Conservation (phyloP, 2,888 invertebrate genomes). For the Himalopsyche tibetana region DNA sequence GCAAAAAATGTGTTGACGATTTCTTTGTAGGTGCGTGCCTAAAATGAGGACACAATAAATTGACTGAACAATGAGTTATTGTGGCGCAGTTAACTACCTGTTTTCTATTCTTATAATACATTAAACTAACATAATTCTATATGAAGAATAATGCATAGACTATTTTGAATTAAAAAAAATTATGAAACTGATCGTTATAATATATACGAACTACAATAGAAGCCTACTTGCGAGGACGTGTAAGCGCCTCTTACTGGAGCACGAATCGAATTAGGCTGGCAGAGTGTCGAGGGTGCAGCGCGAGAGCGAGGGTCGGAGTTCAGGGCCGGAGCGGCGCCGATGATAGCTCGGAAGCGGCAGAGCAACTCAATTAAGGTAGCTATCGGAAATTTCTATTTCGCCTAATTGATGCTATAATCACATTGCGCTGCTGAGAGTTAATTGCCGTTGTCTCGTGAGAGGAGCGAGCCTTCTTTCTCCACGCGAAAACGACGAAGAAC, state of each 20-base stretch:
- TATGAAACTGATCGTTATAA: not conserved
- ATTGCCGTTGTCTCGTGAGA: slow-evolving; percentile 53
- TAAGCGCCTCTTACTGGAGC: slow-evolving; percentile 5
- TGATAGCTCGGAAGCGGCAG: slow-evolving; percentile 61
- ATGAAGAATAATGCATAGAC: not conserved
- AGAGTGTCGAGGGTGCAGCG: slow-evolving; percentile 46
- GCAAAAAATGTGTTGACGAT: too few relatives aligned
- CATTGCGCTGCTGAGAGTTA: slow-evolving; percentile 61
- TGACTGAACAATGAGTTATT: too few relatives aligned
- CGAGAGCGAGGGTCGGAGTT: slow-evolving; percentile 54
- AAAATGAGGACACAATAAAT: too few relatives aligned
- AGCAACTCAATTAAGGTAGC: slow-evolving; percentile 64
- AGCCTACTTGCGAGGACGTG: not conserved
- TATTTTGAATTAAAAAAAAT: not conserved
- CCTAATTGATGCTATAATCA: slow-evolving; percentile 64
- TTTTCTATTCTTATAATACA: too few relatives aligned
- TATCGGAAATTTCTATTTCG: slow-evolving; percentile 66
- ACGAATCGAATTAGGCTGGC: slow-evolving; percentile 45
- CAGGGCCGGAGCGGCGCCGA: slow-evolving; percentile 60
- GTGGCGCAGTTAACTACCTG: too few relatives aligned
- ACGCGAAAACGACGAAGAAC: not conserved
- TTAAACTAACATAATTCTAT: not conserved
- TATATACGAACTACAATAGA: not conserved
- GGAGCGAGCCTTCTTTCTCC: slow-evolving; percentile 10
- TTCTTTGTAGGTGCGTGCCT: too few relatives aligned